Base-by-base conservation (phyloP, 2,797 vertebrate species). In the Macrochelys suwanniensis region DNA sequence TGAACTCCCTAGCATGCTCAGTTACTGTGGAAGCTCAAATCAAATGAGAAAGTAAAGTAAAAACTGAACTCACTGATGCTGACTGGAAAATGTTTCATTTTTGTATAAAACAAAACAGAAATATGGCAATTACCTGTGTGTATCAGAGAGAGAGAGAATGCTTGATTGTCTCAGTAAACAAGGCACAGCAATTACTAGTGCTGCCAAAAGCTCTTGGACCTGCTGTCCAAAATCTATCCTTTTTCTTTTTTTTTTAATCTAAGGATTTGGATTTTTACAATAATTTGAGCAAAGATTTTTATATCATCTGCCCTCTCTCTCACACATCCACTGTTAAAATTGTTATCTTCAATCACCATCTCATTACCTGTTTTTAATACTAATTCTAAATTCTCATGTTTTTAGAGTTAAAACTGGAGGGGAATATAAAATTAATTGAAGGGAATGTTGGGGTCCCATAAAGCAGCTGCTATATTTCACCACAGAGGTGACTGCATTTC, bases 1-100 rank as follows among this genome's bases (percentile, higher is more conserved):
- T 91, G 88, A 90, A 57, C 37, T 98, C 83, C 51, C 87, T 96
- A 93, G 94, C 82, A 94, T 85, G 80, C 37, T 94, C 94, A 84
- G 89, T 91, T 97, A 95, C 61, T 90, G 74, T 94, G 76, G 83
- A 85, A 91, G 19, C 33, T 80, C 91, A 96, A 94, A 91, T 57
- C 88, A 96, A 96, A 92, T 47, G 53, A 76, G 65, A 94, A 91
- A 71, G n/a, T 89, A 87, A 92, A 95, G 89, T 26, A 92, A 94
- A 97, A 96, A 50, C 85, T 37, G 26, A 79, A 77, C 59, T 49
- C 45, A 57, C 47, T 91, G 65, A 93, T n/a, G 51, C 50, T 95
- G 85, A 95, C 65, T 53, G 87, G 81, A 90, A 95, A 93, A 80
- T 59, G 53, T 31, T 84, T 88, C 59, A 68, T 42, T 96, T 90